These are phyloP conservation scores for Cuniculus paca DNA, from an alignment of 2,797 vertebrate species.

Conservation along the genomic window DNA sequence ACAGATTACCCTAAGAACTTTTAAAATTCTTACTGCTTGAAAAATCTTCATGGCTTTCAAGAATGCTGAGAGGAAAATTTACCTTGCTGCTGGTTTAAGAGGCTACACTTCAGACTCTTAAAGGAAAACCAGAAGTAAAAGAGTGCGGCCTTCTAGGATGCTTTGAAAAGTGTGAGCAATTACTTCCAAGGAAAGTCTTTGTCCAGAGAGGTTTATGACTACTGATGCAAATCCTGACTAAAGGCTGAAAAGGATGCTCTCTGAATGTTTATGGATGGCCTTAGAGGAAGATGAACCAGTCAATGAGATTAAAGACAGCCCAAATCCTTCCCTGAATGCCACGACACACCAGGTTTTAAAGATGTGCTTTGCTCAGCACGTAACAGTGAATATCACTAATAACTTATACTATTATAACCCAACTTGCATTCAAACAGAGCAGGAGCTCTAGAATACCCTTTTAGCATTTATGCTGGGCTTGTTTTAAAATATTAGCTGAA, in stretches of 20 bases:
- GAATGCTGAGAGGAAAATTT: constrained; percentile 87
- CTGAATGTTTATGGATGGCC: constrained; percentile 87
- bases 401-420: not conserved
- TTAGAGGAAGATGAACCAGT: constrained; percentile 88
- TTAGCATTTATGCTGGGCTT: not conserved
- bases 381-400: constrained; percentile 33
- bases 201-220: constrained; percentile 89
- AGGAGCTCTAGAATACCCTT: not conserved
- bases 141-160: constrained; percentile 82
- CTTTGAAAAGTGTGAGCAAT: constrained; percentile 88
- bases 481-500: constrained; percentile 49
- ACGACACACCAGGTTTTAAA: constrained; percentile 71
- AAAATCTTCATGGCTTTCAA: constrained; percentile 89
- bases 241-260: constrained; percentile 87
- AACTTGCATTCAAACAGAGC: constrained; percentile 24
- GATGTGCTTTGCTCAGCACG: constrained; percentile 80
- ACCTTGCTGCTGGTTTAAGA: constrained; percentile 89
- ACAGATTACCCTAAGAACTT: constrained; percentile 88
- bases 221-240: constrained; percentile 88
- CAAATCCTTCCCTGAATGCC: constrained; percentile 80
- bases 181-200: constrained; percentile 91
- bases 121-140: constrained; percentile 77
- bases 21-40: constrained; percentile 87
- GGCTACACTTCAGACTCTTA: constrained; percentile 85
- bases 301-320: constrained; percentile 88